A percentile compares a stretch with the other conserved stretches of the same genome.
Evolutionary conservation across 2,888 invertebrate genomes (phyloP).

Genomic region (Hedychridium roseum): DNA sequence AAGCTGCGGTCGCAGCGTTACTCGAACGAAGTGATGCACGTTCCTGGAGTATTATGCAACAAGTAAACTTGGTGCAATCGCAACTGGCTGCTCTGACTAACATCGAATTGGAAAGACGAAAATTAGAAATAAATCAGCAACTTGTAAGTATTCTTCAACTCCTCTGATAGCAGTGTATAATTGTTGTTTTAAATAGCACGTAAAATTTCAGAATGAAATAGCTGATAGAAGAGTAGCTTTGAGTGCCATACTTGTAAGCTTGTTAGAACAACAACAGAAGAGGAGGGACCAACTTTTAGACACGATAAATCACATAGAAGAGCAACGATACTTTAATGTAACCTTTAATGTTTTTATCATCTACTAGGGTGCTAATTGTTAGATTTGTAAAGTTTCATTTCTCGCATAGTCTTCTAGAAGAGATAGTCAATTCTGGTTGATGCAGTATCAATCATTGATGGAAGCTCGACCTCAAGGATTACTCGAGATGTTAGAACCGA

Average conservation of each 20-base stretch:
- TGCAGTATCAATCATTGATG: conserved; percentile 84
- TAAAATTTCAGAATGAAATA: conserved; percentile 72
- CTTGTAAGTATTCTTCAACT: conserved; percentile 68
- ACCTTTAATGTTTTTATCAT: conserved; percentile 15
- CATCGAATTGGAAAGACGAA: conserved; percentile 77
- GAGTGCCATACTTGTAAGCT: conserved; percentile 73
- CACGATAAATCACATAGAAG: conserved; percentile 78
- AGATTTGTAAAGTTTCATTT: conserved; percentile 3
- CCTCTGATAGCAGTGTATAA: too few species aligned
- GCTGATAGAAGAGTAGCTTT: conserved; percentile 74
- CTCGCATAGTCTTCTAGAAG: conserved; percentile 43
- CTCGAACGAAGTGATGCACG: conserved; percentile 78
- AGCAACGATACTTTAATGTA: conserved; percentile 56
- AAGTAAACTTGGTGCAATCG: conserved; percentile 76
- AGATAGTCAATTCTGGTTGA: conserved; percentile 72
- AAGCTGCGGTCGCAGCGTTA: conserved; percentile 75
- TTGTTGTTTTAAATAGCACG: too few species aligned
- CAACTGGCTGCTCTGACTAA: conserved; percentile 77
- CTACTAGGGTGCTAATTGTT: conserved; percentile 1
- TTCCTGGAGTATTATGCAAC: conserved; percentile 79
- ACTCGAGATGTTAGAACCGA: conserved; percentile 72
- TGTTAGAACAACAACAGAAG: conserved; percentile 74
- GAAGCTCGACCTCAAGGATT: conserved; percentile 77
- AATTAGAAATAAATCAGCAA: conserved; percentile 73
- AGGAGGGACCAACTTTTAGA: conserved; percentile 73